These are phyloP conservation scores for Myotis lucifugus DNA, from an alignment of 2,113 vertebrate genomes.

Conservation along the genomic window DNA sequence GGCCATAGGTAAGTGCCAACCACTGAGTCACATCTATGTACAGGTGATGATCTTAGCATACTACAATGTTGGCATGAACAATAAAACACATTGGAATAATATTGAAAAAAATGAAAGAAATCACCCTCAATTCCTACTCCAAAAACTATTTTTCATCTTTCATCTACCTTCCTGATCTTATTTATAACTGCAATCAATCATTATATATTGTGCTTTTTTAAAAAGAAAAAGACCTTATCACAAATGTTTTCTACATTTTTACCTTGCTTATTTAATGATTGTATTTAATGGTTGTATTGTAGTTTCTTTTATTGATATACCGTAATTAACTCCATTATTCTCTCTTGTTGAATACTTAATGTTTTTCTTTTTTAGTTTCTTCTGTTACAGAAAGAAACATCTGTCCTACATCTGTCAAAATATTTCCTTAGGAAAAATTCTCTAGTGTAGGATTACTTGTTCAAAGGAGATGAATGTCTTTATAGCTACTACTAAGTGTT, in stretches of 20 bases:
- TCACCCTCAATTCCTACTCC: background rate
- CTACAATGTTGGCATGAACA: background rate
- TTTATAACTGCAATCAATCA: background rate
- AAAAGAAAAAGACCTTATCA: background rate
- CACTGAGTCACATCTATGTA: background rate
- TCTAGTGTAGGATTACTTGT: slow-evolving; percentile 43
- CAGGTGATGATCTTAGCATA: background rate
- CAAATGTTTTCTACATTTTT: slow-evolving; percentile 24
- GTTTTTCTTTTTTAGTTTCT: background rate
- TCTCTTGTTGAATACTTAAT: slow-evolving; percentile 16
- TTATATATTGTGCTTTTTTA: background rate
- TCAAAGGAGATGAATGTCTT: slow-evolving; percentile 42
- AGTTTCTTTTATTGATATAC: background rate
- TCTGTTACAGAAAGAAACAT: slow-evolving; percentile 58
- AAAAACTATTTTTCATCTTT: background rate
- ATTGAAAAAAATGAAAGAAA: background rate
- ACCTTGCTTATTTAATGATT: background rate
- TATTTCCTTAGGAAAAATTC: slow-evolving; percentile 69
- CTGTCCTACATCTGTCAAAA: slow-evolving; percentile 70
- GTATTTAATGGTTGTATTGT: background rate
- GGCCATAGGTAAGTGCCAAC: too few relatives aligned
- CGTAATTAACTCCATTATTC: slow-evolving; percentile 6
- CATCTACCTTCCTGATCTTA: background rate
- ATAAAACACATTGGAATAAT: background rate
- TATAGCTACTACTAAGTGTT: slow-evolving; percentile 29